These are phyloP conservation scores for Tanypteryx hageni DNA, from an alignment of 2,888 invertebrate species.

Conservation along the genomic window DNA sequence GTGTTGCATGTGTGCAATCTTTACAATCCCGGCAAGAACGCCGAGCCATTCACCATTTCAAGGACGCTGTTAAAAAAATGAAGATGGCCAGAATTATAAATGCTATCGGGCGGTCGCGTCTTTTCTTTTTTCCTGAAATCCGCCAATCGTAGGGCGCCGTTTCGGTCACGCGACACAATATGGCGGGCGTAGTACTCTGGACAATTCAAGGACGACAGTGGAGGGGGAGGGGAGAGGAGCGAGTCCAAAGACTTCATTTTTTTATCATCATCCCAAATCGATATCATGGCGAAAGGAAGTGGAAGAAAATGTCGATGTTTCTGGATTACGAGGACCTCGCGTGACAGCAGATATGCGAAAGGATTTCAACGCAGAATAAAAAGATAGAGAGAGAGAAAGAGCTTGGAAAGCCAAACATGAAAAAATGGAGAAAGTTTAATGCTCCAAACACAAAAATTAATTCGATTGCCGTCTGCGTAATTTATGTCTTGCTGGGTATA, in stretches of 20 bases:
- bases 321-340: background rate
- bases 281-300: slow-evolving; percentile 1
- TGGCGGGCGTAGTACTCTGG: background rate
- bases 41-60: background rate
- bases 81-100: slow-evolving; percentile 14
- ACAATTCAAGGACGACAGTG: background rate
- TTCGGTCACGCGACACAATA: background rate
- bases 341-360: background rate
- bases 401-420: too few relatives aligned
- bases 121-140: background rate
- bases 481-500: too few relatives aligned
- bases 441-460: too few relatives aligned
- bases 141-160: background rate
- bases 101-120: background rate
- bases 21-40: background rate
- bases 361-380: background rate
- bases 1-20: background rate
- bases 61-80: background rate
- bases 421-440: too few relatives aligned
- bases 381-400: too few relatives aligned
- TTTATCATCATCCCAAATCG: background rate
- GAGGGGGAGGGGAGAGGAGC: background rate
- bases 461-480: too few relatives aligned
- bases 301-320: background rate
- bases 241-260: background rate